Base-by-base conservation (phyloP, 1,140 invertebrate species). In the Micrasema minimum region DNA sequence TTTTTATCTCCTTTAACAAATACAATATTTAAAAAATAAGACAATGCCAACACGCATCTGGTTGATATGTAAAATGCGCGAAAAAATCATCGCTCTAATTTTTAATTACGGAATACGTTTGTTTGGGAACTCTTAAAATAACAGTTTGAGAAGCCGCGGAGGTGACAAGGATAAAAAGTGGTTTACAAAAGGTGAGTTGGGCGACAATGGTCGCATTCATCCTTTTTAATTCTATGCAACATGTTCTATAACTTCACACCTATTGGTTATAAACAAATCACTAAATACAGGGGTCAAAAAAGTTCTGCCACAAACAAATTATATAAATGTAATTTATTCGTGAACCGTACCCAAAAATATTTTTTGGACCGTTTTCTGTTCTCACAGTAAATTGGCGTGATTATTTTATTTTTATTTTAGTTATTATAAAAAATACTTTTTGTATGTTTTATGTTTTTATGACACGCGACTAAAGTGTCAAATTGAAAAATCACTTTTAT, bases 231-330 rank as follows among this genome's bases (percentile, higher is more conserved):
- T 57, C 53, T 57, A 57, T 57, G 53, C 53, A 57, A 55, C 53
- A 18, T 38, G 53, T 10, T 57, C 53, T 57, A 57, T 57, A 57
- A 57, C 26, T 57, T 57, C 53, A 57, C 53, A 57, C 53, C 53
- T 57, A 57, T 57, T 57, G 53, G 26, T 57, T 57, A 57, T 57
- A 57, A 57, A 57, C 53, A 57, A 57, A 57, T 57, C 53, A 57
- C 31, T n/a, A 11, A 2, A 4, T 20, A 50, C 18, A 14, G 31
- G 23, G 14, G 3, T 11, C 1, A n/a, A 23, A 31, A 35, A 57
- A 57, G 53, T 57, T 16, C 26, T 35, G 53, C 10, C 51, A 12
- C 1, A 6, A n/a, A 3, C n/a, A 55, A 31, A 37, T 11, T 31
- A n/a, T 14, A 12, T 35, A 55, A 26, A 7, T n/a, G 23, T 53